Base-by-base conservation (phyloP, 1,140 invertebrate genomes). In the Scaptomyza graminum region DNA sequence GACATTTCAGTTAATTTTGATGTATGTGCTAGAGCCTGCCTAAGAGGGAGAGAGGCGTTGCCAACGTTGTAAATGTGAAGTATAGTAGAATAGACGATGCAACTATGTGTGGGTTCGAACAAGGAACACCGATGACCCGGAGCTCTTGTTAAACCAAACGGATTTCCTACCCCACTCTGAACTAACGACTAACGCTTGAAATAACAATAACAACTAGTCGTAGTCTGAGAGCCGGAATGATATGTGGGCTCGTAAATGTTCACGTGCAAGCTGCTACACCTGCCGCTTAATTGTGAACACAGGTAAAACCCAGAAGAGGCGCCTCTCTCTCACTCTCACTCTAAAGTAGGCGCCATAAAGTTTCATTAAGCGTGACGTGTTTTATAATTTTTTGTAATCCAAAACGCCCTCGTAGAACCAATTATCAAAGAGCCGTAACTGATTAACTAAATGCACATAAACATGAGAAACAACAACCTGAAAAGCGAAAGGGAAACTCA, bases 1-100 rank as follows among this genome's bases (percentile, higher is more conserved):
- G 82, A 87, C 82, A 87, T 87, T 85, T 85, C 82, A 87, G 82
- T 85, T 82, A 85, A 85, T 85, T 85, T 85, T 85, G 82, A 85
- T 85, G 82, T 87, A 87, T 85, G 82, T 84, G 50, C 13, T 39
- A 47, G 66, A 56, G 46, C 61, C 44, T n/a, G 1, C 37, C 7
- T 12, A 12, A 41, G 55, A 28, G 75, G 60, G 69, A 22, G 18
- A 22, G 18, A 22, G 47, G 69, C 54, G 62, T 52, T 22, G 63
- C 43, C 57, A 41, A 41, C 37, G 47, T 49, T 1, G 5, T 31
- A 47, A 41, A 57, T 12, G 37, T 11, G 12, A 11, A 12, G 0
- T 22, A 22, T 3, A 39, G 9, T 39, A 41, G 37, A 41, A 37
- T 11, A 57, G 41, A 57, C 39, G 54, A 57, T 57, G 54, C 44